Conservation (phyloP, 2,113 vertebrate species). For the Cynopterus brachyotis region DNA sequence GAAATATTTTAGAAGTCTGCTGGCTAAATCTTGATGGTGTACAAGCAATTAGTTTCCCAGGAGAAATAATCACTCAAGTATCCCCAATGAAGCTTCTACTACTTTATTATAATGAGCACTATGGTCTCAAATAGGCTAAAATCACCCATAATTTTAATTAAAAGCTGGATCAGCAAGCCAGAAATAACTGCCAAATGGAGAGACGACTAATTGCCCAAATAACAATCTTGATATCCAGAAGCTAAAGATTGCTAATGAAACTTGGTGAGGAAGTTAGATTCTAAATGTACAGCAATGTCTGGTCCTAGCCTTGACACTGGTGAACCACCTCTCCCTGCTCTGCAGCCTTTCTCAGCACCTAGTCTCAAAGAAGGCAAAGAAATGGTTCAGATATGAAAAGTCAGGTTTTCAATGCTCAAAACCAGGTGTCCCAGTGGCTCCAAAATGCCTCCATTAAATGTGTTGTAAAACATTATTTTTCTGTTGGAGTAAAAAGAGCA, state of each 20-base stretch:
- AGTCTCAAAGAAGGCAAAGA: background rate
- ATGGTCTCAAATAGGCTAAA: background rate
- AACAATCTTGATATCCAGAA: background rate
- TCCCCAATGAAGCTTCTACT: background rate
- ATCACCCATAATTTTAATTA: conserved; percentile 24
- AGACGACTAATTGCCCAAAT: background rate
- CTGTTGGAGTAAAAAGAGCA: background rate
- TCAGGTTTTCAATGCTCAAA: background rate
- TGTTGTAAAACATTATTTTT: background rate
- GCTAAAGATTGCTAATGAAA: background rate
- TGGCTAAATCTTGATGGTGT: background rate
- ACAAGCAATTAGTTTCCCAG: conserved; percentile 21
- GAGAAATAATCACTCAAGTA: conserved; percentile 39
- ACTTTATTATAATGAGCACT: background rate
- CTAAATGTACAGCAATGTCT: background rate
- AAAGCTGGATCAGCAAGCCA: conserved; percentile 33
- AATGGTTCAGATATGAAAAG: background rate
- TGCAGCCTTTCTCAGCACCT: background rate
- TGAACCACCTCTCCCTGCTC: background rate
- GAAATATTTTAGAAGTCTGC: background rate
- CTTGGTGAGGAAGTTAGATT: background rate
- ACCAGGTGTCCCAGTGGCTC: background rate
- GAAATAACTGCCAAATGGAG: background rate
- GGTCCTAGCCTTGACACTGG: background rate
- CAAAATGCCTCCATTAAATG: background rate